Percentiles rank a stretch among this genome's conserved stretches.
Conservation (phyloP, 2,797 vertebrate genomes). For the Myoxocephalus aenaeus region DNA sequence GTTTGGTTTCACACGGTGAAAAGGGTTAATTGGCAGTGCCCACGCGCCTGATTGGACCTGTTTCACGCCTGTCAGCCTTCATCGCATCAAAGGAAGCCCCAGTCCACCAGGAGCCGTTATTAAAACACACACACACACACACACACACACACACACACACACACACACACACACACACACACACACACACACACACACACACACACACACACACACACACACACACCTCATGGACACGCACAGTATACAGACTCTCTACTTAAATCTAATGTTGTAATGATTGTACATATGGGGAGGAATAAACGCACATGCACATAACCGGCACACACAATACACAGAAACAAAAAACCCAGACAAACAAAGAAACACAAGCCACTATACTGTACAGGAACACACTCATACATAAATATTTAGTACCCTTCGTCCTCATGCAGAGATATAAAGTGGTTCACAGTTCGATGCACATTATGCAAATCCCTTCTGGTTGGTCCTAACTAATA, state of each 20-base stretch:
- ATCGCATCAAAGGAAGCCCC: slow-evolving; percentile 83
- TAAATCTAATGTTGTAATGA: slow-evolving; percentile 23
- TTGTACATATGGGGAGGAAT: slow-evolving; percentile 11
- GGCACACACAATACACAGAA: neutral
- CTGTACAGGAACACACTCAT: neutral
- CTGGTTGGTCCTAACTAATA: neutral
- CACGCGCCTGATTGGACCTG: slow-evolving; percentile 87
- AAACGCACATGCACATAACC: neutral
- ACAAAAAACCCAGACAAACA: neutral
- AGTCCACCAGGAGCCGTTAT: slow-evolving; percentile 78
- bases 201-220: slow-evolving; percentile 31
- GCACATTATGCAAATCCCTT: slow-evolving; percentile 33
- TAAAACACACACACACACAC: slow-evolving; percentile 56
- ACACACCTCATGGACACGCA: slow-evolving; percentile 35
- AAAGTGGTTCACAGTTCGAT: slow-evolving; percentile 6
- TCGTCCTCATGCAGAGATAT: slow-evolving; percentile 15
- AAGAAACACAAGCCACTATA: neutral
- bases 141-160: slow-evolving; percentile 16
- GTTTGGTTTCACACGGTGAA: slow-evolving; percentile 85
- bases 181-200: slow-evolving; percentile 48
- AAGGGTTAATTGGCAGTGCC: slow-evolving; percentile 87
- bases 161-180: slow-evolving; percentile 42
- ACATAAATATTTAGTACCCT: neutral
- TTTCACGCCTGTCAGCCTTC: slow-evolving; percentile 87
- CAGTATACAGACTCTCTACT: slow-evolving; percentile 30